Evolutionary conservation across 2,113 vertebrate genomes (phyloP).

Genomic region (Mormyrus iriodes): DNA sequence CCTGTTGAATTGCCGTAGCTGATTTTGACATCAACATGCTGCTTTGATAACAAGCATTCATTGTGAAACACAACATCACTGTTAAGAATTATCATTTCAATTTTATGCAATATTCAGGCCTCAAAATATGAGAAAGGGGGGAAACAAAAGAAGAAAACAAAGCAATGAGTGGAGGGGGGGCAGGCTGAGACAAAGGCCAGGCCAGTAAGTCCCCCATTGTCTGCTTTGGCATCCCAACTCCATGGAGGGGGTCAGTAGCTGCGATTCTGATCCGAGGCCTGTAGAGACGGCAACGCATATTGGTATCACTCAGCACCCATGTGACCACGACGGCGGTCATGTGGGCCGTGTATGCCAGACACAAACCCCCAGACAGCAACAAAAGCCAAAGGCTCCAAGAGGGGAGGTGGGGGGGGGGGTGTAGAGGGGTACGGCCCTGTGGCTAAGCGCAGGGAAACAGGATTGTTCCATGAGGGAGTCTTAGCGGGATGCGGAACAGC

Average conservation of each 20-base stretch:
- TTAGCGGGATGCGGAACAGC: conserved; percentile 63
- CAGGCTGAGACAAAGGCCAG: neutral
- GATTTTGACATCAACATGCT: neutral
- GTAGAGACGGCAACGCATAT: neutral
- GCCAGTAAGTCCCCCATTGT: neutral
- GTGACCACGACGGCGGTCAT: conserved; percentile 67
- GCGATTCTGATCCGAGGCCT: neutral
- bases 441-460: conserved; percentile 51
- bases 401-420: conserved; percentile 46
- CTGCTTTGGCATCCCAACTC: neutral
- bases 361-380: conserved; percentile 68
- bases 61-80: neutral
- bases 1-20: neutral
- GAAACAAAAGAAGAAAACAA: neutral
- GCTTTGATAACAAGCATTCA: neutral
- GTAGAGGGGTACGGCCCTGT: conserved; percentile 54
- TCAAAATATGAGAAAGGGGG: neutral
- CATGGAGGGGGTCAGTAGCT: neutral
- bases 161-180: neutral
- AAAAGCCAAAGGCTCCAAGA: conserved; percentile 66
- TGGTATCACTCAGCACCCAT: conserved; percentile 41
- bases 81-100: neutral
- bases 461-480: conserved; percentile 28
- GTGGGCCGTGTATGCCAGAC: conserved; percentile 66
- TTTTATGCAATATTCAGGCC: neutral